Evolutionary conservation across 2,113 vertebrate genomes (phyloP), one percentile per base, ranked within the genome.

Genomic region (Lates calcarifer): DNA sequence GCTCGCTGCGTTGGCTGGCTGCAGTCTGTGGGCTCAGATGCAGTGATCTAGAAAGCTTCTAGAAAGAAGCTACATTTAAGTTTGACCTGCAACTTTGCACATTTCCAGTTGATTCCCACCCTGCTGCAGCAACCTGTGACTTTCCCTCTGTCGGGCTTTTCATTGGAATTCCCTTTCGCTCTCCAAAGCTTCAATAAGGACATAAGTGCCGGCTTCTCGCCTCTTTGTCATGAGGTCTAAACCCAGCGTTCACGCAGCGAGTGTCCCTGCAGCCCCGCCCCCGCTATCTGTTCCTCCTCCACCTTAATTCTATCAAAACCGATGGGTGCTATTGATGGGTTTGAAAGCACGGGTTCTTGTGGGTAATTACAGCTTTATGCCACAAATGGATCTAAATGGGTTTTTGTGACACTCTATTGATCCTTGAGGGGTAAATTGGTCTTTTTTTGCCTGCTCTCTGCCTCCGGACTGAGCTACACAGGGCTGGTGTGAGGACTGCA

Each of bases 301-400:
- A 33, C 77, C 80, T 77, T 85, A 88, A 91, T 89, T 85, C 70
- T 76, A 88, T 86, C 86, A 88, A 65, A 78, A 65, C 58, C 43
- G 17, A 77, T 72, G 71, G 85, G 45, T 70, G 85, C 77, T 82
- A 85, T 85, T 89, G 90, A 90, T 87, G 80, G 68, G 43, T 82
- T 76, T 87, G 83, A 91, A 88, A 89, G 87, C 87, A 80, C 76
- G 49, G 78, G 65, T 85, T 88, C 90, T 85, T 73, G 82, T 75
- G 75, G 81, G 88, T 93, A 87, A 92, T 93, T 90, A 92, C 87
- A 86, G 84, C 85, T 92, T 91, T 80, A 88, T 67, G 79, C 90
- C 86, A 81, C 91, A 93, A 88, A 93, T 93, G 88, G 90, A 89
- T 90, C 88, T 89, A 91, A 92, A 93, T 90, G 90, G 85, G 51